Evolutionary conservation across 1,140 invertebrate species (phyloP), one percentile per base, ranked within the genome.

Genomic region (Muscidifurax raptorellus): DNA sequence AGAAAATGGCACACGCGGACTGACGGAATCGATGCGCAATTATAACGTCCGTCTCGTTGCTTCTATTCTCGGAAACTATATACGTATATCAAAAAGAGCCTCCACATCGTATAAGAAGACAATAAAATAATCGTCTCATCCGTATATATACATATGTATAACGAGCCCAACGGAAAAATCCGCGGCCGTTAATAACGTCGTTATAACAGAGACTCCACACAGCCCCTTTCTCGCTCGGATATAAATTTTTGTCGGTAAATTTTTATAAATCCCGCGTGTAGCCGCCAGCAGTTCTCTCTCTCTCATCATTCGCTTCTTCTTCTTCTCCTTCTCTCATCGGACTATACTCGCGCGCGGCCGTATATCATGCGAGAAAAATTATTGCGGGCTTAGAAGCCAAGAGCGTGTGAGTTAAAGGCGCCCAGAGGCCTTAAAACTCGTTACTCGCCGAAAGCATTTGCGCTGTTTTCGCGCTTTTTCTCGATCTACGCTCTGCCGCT

Each of bases 361-460:
- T 82, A 75, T 22, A 82, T 82, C 52, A 82, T 75, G 52, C 18
- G 47, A 75, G 69, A 86, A 80, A 88, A 90, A 82, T 90, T 90
- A 90, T 90, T 85, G 84, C 85, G 52, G 86, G 84, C 84, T 90
- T 91, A 90, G 87, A 82, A 88, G 86, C 64, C 1, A 18, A 13
- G 79, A 86, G 74, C 25, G 87, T 88, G 86, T 88, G 86, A 86
- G 59, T 83, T 76, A 72, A 64, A 85, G 67, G 82, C 78, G 82
- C 80, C 84, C 85, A 78, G 84, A 85, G 89, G 87, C 86, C 87
- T 82, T 84, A 88, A 91, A 90, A 89, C 89, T 90, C 89, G 89
- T 90, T 91, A 89, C 86, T 64, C 52, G 64, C 52, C 84, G 67
- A 85, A 82, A 69, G 67, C 52, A 4, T 13, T 47, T 47, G 52